A percentile compares a stretch with the other conserved stretches of the same genome.
Conservation (phyloP, 2,797 vertebrate species). For the Bradypus variegatus region DNA sequence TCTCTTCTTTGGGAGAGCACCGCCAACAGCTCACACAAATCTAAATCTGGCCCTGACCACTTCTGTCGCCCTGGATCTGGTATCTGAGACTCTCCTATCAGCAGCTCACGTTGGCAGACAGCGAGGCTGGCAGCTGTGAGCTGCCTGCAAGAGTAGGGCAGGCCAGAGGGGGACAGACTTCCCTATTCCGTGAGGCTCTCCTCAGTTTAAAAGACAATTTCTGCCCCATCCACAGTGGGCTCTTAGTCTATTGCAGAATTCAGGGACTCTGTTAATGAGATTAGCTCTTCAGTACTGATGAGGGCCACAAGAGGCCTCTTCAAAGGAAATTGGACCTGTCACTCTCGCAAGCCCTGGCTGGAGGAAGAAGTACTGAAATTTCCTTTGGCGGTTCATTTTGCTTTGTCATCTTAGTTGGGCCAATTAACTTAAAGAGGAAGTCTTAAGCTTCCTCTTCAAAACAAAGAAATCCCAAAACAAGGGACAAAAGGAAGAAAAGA, state of each 20-base stretch:
- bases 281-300: neutral
- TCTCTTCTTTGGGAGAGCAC: neutral
- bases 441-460: neutral
- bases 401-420: slow-evolving; percentile 12
- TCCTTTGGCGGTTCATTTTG: neutral
- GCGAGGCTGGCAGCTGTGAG: neutral
- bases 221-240: neutral
- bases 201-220: neutral
- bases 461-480: neutral
- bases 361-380: neutral
- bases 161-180: neutral
- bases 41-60: slow-evolving; percentile 43
- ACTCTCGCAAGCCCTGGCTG: neutral
- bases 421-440: neutral
- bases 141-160: neutral
- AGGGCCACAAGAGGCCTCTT: neutral
- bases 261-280: neutral
- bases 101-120: slow-evolving; percentile 43
- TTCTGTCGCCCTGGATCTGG: slow-evolving; percentile 32
- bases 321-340: neutral
- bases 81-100: slow-evolving; percentile 27
- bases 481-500: neutral
- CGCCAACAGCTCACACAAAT: neutral
- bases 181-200: neutral
- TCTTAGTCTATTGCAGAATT: neutral